phyloP scores from a whole-genome alignment of 2,888 invertebrate species.

The Gastracanthus pulcherrimus region DNA sequence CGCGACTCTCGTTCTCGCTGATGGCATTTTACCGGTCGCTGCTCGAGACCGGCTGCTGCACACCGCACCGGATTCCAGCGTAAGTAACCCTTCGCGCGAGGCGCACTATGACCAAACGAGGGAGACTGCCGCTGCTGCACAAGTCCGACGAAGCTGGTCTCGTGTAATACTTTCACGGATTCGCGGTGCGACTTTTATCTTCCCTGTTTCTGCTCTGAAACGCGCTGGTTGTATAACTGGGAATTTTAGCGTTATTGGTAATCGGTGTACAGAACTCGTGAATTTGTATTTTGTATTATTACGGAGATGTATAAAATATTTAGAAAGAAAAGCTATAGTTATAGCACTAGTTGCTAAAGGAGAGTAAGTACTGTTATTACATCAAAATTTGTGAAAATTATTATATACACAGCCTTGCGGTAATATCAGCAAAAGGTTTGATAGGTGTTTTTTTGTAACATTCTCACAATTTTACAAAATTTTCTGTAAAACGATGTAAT shows the following conservation, averaged over 20 bases:
- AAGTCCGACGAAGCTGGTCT: neutral
- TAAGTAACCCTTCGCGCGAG: slow-evolving; percentile 10
- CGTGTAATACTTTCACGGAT: neutral
- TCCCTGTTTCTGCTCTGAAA: neutral
- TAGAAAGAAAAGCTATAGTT: too few species aligned
- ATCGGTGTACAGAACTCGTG: too few species aligned
- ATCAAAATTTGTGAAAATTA: too few species aligned
- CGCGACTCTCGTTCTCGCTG: slow-evolving; percentile 25
- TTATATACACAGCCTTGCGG: too few species aligned
- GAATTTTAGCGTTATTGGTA: neutral
- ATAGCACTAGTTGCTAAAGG: too few species aligned
- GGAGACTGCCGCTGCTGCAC: neutral
- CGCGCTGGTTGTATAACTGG: neutral
- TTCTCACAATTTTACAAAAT: too few species aligned
- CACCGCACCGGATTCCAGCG: slow-evolving; percentile 14
- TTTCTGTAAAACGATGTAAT: too few species aligned
- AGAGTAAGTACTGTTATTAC: too few species aligned
- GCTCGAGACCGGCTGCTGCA: neutral
- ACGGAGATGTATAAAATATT: too few species aligned
- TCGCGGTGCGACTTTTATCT: neutral
- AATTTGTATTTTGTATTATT: too few species aligned
- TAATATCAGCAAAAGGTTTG: too few species aligned
- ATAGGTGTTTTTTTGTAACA: too few species aligned
- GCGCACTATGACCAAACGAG: slow-evolving; percentile 15
- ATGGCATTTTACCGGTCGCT: slow-evolving; percentile 28